Evolutionary conservation across 2,888 invertebrate species (phyloP).

Genomic region (Agrotis exclamationis): DNA sequence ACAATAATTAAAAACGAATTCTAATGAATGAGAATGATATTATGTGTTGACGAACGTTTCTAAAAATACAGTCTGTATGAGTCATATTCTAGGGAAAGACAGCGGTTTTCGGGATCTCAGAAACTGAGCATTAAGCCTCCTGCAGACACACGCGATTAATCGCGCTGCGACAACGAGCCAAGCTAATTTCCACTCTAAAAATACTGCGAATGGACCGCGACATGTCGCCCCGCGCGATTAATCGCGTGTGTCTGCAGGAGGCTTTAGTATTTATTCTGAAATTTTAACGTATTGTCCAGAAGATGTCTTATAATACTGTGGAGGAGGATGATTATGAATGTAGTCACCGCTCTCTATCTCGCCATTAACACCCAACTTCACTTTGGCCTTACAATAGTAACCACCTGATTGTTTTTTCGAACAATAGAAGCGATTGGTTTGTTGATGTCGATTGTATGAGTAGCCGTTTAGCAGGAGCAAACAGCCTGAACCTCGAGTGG

Average conservation of each 20-base stretch:
- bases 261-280: neutral
- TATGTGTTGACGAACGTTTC: neutral
- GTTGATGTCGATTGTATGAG: slow-evolving; percentile 57
- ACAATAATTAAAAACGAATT: neutral
- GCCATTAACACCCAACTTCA: slow-evolving; percentile 40
- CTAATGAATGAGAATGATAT: neutral
- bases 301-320: neutral
- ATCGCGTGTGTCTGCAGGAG: too few species aligned
- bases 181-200: too few species aligned
- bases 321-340: slow-evolving; percentile 19
- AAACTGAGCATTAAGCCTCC: too few species aligned
- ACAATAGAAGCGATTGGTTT: slow-evolving; percentile 55
- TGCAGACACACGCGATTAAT: too few species aligned
- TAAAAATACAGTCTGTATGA: neutral
- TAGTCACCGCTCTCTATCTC: slow-evolving; percentile 1
- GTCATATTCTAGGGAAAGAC: neutral
- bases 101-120: neutral
- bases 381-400: slow-evolving; percentile 43
- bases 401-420: slow-evolving; percentile 44
- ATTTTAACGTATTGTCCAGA: slow-evolving; percentile 7
- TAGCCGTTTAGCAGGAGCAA: slow-evolving; percentile 60
- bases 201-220: too few species aligned
- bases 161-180: too few species aligned
- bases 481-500: slow-evolving; percentile 35
- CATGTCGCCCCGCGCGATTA: too few species aligned